These are phyloP conservation scores for Probaryconus sp. DNA, from an alignment of 1,140 invertebrate genomes.

Conservation along the genomic window DNA sequence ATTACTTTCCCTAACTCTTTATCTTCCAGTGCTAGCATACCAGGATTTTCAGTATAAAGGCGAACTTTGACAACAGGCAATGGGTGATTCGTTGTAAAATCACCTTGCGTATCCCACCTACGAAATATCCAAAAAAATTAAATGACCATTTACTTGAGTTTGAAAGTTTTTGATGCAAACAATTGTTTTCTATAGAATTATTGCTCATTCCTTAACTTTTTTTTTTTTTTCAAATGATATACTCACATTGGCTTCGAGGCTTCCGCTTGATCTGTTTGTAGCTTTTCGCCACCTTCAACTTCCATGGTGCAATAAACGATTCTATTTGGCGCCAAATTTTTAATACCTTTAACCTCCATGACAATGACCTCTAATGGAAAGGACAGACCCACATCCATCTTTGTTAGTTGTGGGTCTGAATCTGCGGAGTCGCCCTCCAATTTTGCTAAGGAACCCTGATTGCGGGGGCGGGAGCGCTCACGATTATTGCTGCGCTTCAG, in stretches of 20 bases:
- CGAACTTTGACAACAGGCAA: constrained; percentile 98
- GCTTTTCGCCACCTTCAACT: constrained; percentile 97
- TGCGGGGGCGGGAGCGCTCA: constrained; percentile 78
- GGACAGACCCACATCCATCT: constrained; percentile 97
- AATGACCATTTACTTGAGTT: no score
- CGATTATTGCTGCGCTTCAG: constrained; percentile 96
- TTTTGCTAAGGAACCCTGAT: constrained; percentile 94
- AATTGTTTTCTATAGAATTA: no score
- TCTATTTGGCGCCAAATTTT: constrained; percentile 96
- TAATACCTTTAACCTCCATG: constrained; percentile 99
- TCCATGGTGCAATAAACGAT: constrained; percentile 99
- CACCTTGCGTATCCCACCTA: constrained; percentile 98
- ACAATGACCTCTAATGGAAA: constrained; percentile 98
- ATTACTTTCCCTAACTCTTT: constrained; percentile 98
- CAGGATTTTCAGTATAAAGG: constrained; percentile 98
- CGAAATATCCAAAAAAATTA: no score
- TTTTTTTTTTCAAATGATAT: not conserved
- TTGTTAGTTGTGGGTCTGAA: constrained; percentile 93
- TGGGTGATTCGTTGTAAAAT: constrained; percentile 98
- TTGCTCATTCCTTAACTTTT: not conserved
- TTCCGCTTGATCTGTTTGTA: constrained; percentile 99
- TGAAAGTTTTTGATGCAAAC: no score
- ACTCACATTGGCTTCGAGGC: constrained; percentile 97
- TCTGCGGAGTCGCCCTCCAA: constrained; percentile 94
- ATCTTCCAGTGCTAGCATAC: constrained; percentile 98